Base-by-base conservation (phyloP, 2,797 vertebrate genomes). In the Malurus leucopterus region DNA sequence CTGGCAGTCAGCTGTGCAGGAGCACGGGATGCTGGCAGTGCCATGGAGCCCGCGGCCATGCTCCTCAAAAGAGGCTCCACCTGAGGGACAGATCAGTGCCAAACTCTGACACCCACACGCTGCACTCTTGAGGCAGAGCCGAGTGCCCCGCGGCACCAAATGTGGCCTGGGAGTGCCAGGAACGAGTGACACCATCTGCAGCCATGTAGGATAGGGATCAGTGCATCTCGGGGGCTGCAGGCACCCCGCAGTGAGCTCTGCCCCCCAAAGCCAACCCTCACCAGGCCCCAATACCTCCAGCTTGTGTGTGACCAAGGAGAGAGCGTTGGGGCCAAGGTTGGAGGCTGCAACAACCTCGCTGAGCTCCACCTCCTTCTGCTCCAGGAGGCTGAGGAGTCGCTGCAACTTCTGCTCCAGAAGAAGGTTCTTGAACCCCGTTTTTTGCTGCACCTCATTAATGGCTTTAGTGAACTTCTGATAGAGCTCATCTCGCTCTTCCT, bases 301-400 rank as follows among this genome's bases (percentile, higher is more conserved):
- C 89, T 98, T 98, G 34, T 89, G 95, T 0, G 97, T 98, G 91
- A 98, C 80, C 24, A 95, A 93, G 5, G 91, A 91, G 12, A 98
- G 95, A 15, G 98, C 96, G 0, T 91, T 90, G 3, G 97, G 98
- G 70, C 98, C 98, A 7, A 99, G 90, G 86, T 96, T 98, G 38
- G 98, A 97, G 63, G 97, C 96, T 4, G 98, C 96, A 1, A 98
- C 74, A 47, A 98, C 96, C 27, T 98, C 96, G 0, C 90, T 93
- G n/a, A 99, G 96, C 96, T 98, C 98, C 55, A 97, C 96, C 68
- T 99, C 97, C 38, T 97, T 98, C 88, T 97, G 97, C 94, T 98
- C 98, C 96, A 98, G 90, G 1, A 91, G 59, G 0, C 94, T 68
- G 1, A 91, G 95, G 26, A 99, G 95, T 0, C 91, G 92, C 7